Evolutionary conservation across 92 coral and sea anemone species (phyloP).

Genomic region (Nematostella vectensis): DNA sequence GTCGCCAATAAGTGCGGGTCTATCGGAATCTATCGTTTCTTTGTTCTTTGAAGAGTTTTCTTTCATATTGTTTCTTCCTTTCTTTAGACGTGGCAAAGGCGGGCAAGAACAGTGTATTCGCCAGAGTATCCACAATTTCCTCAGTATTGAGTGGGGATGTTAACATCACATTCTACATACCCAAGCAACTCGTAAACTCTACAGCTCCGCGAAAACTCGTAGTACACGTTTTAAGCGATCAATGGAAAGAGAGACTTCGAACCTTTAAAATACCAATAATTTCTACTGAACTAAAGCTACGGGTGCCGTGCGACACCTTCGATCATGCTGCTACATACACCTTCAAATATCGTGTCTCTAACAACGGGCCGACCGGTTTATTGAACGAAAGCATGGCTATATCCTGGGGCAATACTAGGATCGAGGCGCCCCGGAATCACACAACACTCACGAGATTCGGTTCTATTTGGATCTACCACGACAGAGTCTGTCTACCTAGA

Average conservation of each 20-base stretch:
- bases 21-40: not conserved
- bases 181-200: slow-evolving; percentile 29
- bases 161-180: slow-evolving; percentile 41
- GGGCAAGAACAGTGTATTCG: slow-evolving; percentile 7
- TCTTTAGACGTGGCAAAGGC: slow-evolving; percentile 13
- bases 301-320: slow-evolving; percentile 65
- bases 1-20: not conserved
- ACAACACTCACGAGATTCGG: slow-evolving; percentile 78
- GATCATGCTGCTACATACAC: slow-evolving; percentile 70
- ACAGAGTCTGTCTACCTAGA: slow-evolving; percentile 67
- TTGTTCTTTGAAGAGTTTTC: slow-evolving; percentile 1
- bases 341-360: slow-evolving; percentile 62
- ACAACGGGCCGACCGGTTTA: slow-evolving; percentile 41
- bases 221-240: slow-evolving; percentile 19
- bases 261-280: slow-evolving; percentile 18
- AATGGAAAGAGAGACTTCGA: slow-evolving; percentile 17
- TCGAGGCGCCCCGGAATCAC: slow-evolving; percentile 69
- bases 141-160: slow-evolving; percentile 59
- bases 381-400: slow-evolving; percentile 47
- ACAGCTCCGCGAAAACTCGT: slow-evolving; percentile 19
- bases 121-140: slow-evolving; percentile 16
- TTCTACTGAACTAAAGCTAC: slow-evolving; percentile 18
- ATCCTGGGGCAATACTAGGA: slow-evolving; percentile 49
- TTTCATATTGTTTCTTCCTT: not conserved
- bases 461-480: slow-evolving; percentile 69